Conservation (phyloP, 2,888 invertebrate genomes). For the Rhopalosiphum nymphaeae region DNA sequence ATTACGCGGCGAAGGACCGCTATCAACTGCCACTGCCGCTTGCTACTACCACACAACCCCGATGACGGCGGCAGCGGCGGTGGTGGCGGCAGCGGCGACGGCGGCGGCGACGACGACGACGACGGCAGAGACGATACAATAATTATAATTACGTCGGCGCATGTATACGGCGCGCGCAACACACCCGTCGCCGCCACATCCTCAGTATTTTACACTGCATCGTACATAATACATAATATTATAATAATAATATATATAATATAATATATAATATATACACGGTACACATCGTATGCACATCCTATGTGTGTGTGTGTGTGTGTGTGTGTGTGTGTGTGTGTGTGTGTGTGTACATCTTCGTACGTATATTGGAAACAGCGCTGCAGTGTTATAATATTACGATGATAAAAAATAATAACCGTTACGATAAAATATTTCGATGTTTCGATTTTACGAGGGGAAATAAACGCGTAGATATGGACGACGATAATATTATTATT, state of each 20-base stretch:
- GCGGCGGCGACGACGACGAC: conserved; percentile 15
- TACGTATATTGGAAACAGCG: background rate
- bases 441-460: conserved; percentile 35
- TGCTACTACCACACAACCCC: conserved; percentile 46
- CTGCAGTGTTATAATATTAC: background rate
- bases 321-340: background rate
- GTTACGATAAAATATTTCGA: conserved; percentile 46
- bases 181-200: conserved; percentile 25
- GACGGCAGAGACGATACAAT: conserved; percentile 55
- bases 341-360: background rate
- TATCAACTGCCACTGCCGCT: conserved; percentile 51
- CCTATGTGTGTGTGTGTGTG: background rate
- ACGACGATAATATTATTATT: background rate
- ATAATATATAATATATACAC: background rate
- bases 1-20: conserved; percentile 49
- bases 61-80: conserved; percentile 3
- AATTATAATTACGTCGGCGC: conserved; percentile 61
- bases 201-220: conserved; percentile 35
- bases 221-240: background rate
- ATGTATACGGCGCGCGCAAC: conserved; percentile 56
- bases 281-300: background rate
- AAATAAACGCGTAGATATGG: background rate
- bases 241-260: background rate
- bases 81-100: background rate
- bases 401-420: conserved; percentile 40